These are phyloP conservation scores for Stylophora pistillata DNA, from an alignment of 64 coral and sea anemone genomes.

Conservation along the genomic window DNA sequence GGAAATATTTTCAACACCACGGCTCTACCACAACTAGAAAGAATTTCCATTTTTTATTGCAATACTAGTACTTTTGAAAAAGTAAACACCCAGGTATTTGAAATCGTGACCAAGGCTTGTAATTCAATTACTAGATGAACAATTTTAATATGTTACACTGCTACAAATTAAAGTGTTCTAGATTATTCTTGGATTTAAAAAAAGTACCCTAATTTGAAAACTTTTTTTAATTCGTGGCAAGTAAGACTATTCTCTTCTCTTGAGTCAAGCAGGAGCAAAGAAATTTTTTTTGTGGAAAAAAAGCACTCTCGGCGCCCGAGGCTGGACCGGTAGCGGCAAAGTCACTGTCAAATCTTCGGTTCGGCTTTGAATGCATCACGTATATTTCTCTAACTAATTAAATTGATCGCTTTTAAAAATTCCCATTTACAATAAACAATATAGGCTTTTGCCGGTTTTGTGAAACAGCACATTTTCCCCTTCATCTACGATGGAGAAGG, in stretches of 20 bases:
- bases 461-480: neutral
- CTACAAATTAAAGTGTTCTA: neutral
- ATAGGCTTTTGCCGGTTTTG: neutral
- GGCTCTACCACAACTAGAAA: neutral
- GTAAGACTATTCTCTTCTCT: no score
- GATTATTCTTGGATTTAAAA: neutral
- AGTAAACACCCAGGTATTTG: neutral
- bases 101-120: neutral
- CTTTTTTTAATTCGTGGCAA: no score
- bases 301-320: neutral
- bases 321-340: constrained; percentile 5
- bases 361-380: constrained; percentile 12
- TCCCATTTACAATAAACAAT: neutral
- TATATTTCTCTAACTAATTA: neutral
- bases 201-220: neutral
- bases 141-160: neutral
- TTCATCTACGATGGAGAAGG: neutral
- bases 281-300: neutral
- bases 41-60: neutral
- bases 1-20: neutral
- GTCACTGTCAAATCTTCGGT: constrained; percentile 12
- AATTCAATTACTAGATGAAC: neutral
- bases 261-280: no score
- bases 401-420: constrained; percentile 18
- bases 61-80: neutral